A percentile compares a stretch with the other conserved stretches of the same genome.
Evolutionary conservation across 2,113 vertebrate species (phyloP).

Genomic region (Brachypodius melanocephalos): DNA sequence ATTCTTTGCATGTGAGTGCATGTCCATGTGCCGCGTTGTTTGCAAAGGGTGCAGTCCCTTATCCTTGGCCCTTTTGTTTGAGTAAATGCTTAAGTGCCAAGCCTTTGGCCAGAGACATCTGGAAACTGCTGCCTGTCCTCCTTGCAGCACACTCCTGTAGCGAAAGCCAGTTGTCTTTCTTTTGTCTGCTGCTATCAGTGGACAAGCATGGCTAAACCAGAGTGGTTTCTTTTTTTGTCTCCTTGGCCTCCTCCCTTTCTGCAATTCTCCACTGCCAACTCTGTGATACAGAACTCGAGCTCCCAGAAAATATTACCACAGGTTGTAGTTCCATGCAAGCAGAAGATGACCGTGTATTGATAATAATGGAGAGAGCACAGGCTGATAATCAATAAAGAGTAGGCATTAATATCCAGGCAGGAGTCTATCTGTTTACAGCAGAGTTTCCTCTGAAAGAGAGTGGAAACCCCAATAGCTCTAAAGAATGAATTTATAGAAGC

Average conservation of each 20-base stretch:
- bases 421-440: background rate
- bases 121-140: conserved; percentile 24
- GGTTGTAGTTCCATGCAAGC: background rate
- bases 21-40: conserved; percentile 40
- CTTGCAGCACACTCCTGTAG: background rate
- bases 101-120: conserved; percentile 54
- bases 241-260: background rate
- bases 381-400: background rate
- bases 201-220: background rate
- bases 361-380: background rate
- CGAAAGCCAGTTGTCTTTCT: background rate
- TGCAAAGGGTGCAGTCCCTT: conserved; percentile 62
- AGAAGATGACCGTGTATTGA: background rate
- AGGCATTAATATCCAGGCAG: background rate
- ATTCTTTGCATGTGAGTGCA: conserved; percentile 64
- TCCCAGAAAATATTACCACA: background rate
- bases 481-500: background rate
- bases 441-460: background rate
- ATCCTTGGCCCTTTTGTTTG: conserved; percentile 64
- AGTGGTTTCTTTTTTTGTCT: background rate
- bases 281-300: accelerated
- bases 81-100: conserved; percentile 54
- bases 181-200: background rate
- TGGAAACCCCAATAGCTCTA: background rate
- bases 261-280: background rate